Conservation (phyloP, 1,140 invertebrate genomes). For the Mya arenaria region DNA sequence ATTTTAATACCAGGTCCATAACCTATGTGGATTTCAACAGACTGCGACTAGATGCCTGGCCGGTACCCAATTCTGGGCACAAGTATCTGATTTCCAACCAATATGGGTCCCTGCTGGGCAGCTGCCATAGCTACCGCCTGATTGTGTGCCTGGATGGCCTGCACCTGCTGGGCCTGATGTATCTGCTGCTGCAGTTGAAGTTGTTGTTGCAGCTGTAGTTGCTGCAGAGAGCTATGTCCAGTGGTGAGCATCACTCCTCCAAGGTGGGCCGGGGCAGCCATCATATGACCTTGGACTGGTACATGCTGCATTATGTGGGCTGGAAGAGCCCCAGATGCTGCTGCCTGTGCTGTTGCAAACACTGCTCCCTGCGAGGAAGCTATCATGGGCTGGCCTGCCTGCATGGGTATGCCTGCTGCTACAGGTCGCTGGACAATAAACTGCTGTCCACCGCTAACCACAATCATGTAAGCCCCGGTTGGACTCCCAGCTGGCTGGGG, state of each 20-base stretch:
- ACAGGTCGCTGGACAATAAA: slow-evolving; percentile 29
- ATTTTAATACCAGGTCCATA: no score
- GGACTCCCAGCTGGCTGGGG: slow-evolving; percentile 56
- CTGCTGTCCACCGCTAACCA: slow-evolving; percentile 40
- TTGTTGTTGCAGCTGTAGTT: slow-evolving; percentile 40
- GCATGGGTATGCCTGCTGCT: slow-evolving; percentile 44
- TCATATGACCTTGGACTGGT: slow-evolving; percentile 13
- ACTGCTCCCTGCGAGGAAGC: slow-evolving; percentile 43
- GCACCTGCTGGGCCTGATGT: slow-evolving; percentile 36
- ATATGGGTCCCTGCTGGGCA: slow-evolving; percentile 44
- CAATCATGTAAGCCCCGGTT: slow-evolving; percentile 23
- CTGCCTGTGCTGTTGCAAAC: slow-evolving; percentile 21
- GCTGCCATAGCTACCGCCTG: slow-evolving; percentile 21
- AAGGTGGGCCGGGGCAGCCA: slow-evolving; percentile 9
- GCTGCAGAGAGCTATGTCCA: slow-evolving; percentile 27
- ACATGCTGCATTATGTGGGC: slow-evolving; percentile 33
- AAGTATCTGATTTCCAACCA: slow-evolving; percentile 57
- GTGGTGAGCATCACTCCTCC: not conserved
- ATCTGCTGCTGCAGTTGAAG: slow-evolving; percentile 30
- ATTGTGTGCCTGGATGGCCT: slow-evolving; percentile 46
- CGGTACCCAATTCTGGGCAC: slow-evolving; percentile 46
- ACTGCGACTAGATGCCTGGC: slow-evolving; percentile 37
- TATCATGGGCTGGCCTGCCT: slow-evolving; percentile 52
- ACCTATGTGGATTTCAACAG: no score
- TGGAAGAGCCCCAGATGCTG: slow-evolving; percentile 39